Evolutionary conservation across 2,888 invertebrate species (phyloP), one percentile per base, ranked within the genome.

Genomic region (Campoletis raptor): DNA sequence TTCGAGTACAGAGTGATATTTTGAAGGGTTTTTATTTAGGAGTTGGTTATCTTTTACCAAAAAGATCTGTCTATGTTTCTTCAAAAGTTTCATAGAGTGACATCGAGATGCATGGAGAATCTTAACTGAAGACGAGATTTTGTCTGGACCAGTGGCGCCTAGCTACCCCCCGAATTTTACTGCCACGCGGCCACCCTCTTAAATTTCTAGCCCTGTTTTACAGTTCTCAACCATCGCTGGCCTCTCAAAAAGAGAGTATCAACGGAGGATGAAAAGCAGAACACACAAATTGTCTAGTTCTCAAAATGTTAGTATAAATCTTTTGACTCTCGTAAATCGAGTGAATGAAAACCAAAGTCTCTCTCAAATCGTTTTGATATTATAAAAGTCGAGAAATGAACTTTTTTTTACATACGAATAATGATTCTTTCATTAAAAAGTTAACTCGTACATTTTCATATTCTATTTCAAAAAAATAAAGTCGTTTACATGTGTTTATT

Each of bases 221-320:
- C 37, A 52, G 24, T 24, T 36, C 54, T 52, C 2, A 61, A 21
- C 6, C 40, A 8, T 48, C n/a, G 21, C 21, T 57, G 40, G 72
- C 69, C 42, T 37, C 78, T 69, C 12, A 73, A 37, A 77, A 84
- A 79, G 30, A 42, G 61, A 74, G 37, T 74, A 69, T 52, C 72
- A 30, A 45, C 37, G 42, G 67, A 81, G 57, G 79, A 86, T 70
- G 73, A 54, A 69, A 84, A 79, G 54, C 84, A 86, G 84, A 84
- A 54, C 78, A 54, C 21, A 30, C 18, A 64, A 78, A 54, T 5
- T 21, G 42, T 77, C 48, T 15, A 76, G 70, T 80, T 67, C 80
- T 80, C 64, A 66, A 80, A 45, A 83, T 18, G 21, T 45, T 45
- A 36, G 21, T 40, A 48, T 15, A 48, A 40, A 79, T 79, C 48